phyloP scores from a whole-genome alignment of 2,797 vertebrate species.

The Champsocephalus esox region DNA sequence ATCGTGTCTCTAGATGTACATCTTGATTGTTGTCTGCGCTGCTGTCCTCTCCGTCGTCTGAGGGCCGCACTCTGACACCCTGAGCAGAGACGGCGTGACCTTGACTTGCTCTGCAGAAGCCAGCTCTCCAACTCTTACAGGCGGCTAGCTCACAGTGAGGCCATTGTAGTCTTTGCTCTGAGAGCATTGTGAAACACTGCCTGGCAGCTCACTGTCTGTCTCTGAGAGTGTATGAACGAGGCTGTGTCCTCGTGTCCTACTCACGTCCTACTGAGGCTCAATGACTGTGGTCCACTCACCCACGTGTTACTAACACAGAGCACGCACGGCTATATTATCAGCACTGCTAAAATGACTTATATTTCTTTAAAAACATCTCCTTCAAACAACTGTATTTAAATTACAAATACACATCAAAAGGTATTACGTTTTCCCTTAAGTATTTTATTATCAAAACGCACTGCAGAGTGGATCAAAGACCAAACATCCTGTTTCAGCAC shows the following conservation, averaged over 20 bases:
- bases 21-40: background rate
- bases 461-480: too few species aligned
- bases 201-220: conserved; percentile 39
- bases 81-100: conserved; percentile 29
- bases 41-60: conserved; percentile 5
- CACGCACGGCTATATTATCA: conserved; percentile 16
- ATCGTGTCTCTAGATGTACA: background rate
- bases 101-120: conserved; percentile 45
- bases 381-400: too few species aligned
- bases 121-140: background rate
- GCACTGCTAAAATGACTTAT: background rate
- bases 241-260: conserved; percentile 34
- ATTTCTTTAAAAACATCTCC: too few species aligned
- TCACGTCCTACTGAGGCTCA: conserved; percentile 28
- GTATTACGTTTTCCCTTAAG: too few species aligned
- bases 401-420: too few species aligned
- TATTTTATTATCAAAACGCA: too few species aligned
- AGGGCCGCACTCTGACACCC: background rate
- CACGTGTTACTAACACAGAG: conserved; percentile 3
- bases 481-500: too few species aligned
- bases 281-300: conserved; percentile 20
- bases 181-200: conserved; percentile 44
- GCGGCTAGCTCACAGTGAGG: conserved; percentile 43
- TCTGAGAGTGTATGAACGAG: conserved; percentile 47
- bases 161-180: conserved; percentile 50